Base-by-base conservation (phyloP, 2,113 vertebrate species). In the Grallaria varia region DNA sequence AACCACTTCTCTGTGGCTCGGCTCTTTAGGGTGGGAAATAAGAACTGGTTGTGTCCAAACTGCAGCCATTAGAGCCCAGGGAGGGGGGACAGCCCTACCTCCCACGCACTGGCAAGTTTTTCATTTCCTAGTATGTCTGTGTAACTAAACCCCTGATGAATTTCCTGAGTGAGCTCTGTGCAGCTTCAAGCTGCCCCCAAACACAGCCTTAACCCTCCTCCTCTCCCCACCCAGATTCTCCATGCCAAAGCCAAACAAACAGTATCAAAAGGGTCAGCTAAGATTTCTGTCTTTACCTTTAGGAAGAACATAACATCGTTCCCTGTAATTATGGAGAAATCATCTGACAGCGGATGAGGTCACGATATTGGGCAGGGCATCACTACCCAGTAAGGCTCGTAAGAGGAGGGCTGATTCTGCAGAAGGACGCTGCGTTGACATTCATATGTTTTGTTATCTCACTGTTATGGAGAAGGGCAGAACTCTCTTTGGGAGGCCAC, bases 131-230 rank as follows among this genome's bases (percentile, higher is more conserved):
- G 0, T 12, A 78, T 15, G 12, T 88, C 52, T 28, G 10, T 84
- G 35, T 35, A 73, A 37, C 52, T 52, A 71, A 80, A 49, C 2
- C 17, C 27, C 45, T 24, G 42, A 71, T 2, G 0, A 67, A 42
- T 25, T 49, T 84, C n/a, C 49, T 30, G 18, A 2, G 1, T 12
- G 14, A 89, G 15, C 24, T 19, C 33, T 31, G 40, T 0, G 0
- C 37, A 60, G 40, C 37, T 84, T 44, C 45, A 71, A 55, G 31
- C 18, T 63, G 52, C 15, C 28, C 42, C n/a, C 31, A 55, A 72
- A 91, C 25, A 37, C 21, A 82, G 58, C 19, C 24, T 67, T 52
- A 56, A n/a, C 39, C 3, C 20, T 90, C 22, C 22, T 79, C 44
- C 72, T 60, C 10, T 27, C 11, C 21, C 28, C 1, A 0, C 28